These are phyloP conservation scores for Hyperoodon ampullatus DNA, from an alignment of 2,113 vertebrate genomes.

Conservation along the genomic window DNA sequence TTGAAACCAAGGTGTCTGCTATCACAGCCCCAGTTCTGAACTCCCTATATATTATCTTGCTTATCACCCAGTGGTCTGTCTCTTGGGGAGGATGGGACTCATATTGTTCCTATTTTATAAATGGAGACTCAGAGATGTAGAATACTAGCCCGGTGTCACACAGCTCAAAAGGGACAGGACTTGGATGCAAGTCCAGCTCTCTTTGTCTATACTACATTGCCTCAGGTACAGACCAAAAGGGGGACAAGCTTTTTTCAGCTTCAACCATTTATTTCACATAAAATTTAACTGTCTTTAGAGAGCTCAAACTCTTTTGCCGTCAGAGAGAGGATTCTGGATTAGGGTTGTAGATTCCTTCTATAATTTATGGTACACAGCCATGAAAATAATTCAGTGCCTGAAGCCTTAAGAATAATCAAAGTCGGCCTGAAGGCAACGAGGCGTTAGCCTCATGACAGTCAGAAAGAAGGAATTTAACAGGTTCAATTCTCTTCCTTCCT, in stretches of 20 bases:
- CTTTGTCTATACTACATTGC: not conserved
- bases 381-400: not conserved
- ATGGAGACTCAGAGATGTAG: not conserved
- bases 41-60: not conserved
- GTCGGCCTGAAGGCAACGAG: not conserved
- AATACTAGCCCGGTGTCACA: not conserved
- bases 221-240: not conserved
- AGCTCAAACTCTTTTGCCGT: not conserved
- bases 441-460: not conserved
- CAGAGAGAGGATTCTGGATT: not conserved
- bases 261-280: not conserved
- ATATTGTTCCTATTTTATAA: not conserved
- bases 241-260: not conserved
- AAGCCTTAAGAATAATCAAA: not conserved
- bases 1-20: not conserved
- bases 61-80: not conserved
- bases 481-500: not conserved
- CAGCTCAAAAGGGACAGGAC: not conserved
- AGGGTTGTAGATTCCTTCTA: not conserved
- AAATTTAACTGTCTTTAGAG: not conserved
- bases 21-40: not conserved
- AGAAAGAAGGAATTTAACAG: not conserved
- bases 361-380: not conserved
- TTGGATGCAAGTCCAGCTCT: not conserved
- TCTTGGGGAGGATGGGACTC: not conserved